Evolutionary conservation across 2,797 vertebrate species (phyloP).

Genomic region (Myotis findleyi): DNA sequence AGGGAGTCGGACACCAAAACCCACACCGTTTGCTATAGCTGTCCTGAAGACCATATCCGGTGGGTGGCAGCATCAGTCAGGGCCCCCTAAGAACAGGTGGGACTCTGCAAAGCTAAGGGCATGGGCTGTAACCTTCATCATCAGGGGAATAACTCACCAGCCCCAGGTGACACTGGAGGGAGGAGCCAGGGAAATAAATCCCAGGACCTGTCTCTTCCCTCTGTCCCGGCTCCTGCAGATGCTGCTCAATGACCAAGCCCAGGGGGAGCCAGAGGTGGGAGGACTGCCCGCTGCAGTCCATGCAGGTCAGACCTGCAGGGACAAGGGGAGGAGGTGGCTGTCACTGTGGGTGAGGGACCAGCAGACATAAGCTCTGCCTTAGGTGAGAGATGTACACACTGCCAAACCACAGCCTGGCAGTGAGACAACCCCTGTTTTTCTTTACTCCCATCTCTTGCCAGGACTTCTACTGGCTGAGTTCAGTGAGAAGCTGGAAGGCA

Average conservation of each 20-base stretch:
- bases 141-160: neutral
- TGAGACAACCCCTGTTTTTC: neutral
- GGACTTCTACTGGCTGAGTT: neutral
- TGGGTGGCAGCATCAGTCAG: neutral
- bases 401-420: neutral
- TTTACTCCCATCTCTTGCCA: neutral
- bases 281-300: neutral
- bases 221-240: neutral
- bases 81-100: neutral
- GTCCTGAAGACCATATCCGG: neutral
- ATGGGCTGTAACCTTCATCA: neutral
- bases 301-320: neutral
- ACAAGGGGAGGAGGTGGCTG: neutral
- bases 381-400: neutral
- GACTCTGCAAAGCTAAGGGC: neutral
- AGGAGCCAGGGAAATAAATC: neutral
- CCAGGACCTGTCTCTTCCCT: neutral
- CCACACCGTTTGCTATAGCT: neutral
- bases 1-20: neutral
- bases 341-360: neutral
- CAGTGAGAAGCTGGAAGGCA: neutral
- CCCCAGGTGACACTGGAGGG: neutral
- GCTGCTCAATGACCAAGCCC: neutral
- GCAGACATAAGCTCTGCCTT: neutral
- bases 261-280: neutral